phyloP scores from a whole-genome alignment of 2,797 vertebrate genomes.

The Characodon lateralis region DNA sequence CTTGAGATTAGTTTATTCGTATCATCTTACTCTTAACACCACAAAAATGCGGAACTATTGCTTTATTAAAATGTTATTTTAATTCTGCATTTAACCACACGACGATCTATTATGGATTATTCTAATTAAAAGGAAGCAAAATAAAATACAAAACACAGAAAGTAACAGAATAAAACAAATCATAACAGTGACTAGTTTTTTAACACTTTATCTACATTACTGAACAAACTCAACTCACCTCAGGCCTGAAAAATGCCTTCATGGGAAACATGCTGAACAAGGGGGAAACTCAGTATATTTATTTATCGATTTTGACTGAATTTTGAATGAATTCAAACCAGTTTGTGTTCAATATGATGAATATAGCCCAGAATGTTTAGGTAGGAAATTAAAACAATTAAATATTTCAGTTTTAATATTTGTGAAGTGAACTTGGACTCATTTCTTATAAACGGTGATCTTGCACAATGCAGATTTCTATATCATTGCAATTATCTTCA shows the following conservation, averaged over 20 bases:
- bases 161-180: neutral
- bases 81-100: neutral
- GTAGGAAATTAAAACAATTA: neutral
- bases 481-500: neutral
- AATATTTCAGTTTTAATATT: neutral
- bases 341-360: neutral
- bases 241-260: neutral
- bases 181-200: neutral
- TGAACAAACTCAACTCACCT: neutral
- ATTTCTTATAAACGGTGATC: neutral
- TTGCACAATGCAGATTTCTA: neutral
- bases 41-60: too few relatives aligned
- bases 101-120: neutral
- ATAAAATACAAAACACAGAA: neutral
- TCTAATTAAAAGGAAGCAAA: neutral
- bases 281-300: neutral
- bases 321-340: neutral
- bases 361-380: neutral
- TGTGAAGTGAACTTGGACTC: neutral
- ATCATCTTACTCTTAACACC: too few relatives aligned
- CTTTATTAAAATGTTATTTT: too few relatives aligned
- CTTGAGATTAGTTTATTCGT: neutral
- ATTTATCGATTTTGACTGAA: neutral
- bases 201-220: neutral
- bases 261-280: neutral